phyloP scores from a whole-genome alignment of 2,113 vertebrate genomes.

The Trogon surrucura region DNA sequence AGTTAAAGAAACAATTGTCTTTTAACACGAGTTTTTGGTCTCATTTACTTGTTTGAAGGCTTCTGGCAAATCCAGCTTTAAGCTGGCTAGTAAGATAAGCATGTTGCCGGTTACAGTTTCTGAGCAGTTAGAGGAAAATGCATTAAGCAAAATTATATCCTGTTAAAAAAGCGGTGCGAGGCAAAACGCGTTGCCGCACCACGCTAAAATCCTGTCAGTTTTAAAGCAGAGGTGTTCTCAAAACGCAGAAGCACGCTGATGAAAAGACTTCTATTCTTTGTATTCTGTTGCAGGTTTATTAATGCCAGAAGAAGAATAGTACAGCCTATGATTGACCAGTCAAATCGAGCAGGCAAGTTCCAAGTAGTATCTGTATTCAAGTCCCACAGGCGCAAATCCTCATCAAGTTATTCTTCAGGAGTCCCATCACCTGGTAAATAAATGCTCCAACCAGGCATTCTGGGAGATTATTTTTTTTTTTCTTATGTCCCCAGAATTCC shows the following conservation, averaged over 20 bases:
- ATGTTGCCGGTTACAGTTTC: neutral
- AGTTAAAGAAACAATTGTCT: conserved; percentile 57
- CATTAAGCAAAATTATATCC: conserved; percentile 38
- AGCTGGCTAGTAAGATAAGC: neutral
- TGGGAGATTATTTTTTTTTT: conserved; percentile 77
- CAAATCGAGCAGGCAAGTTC: conserved; percentile 99
- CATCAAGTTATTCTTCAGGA: conserved; percentile 77
- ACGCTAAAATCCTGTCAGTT: neutral
- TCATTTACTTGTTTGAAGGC: conserved; percentile 16
- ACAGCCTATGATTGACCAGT: conserved; percentile 99
- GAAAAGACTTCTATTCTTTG: conserved; percentile 69
- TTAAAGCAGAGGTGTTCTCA: conserved; percentile 20
- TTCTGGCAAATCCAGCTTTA: conserved; percentile 36
- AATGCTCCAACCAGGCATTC: conserved; percentile 76
- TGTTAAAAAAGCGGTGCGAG: neutral
- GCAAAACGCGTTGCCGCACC: neutral
- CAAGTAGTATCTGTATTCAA: conserved; percentile 72
- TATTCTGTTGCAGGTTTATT: conserved; percentile 94
- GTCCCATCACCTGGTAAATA: conserved; percentile 78
- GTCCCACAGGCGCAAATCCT: conserved; percentile 74
- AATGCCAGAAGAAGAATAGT: conserved; percentile 99
- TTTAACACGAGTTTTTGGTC: conserved; percentile 36
- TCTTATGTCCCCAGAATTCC: conserved; percentile 80
- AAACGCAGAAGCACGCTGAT: conserved; percentile 46
- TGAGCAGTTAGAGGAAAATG: conserved; percentile 36